These are phyloP conservation scores for Zeugodacus cucurbitae DNA, from an alignment of 1,140 invertebrate genomes.

Conservation along the genomic window DNA sequence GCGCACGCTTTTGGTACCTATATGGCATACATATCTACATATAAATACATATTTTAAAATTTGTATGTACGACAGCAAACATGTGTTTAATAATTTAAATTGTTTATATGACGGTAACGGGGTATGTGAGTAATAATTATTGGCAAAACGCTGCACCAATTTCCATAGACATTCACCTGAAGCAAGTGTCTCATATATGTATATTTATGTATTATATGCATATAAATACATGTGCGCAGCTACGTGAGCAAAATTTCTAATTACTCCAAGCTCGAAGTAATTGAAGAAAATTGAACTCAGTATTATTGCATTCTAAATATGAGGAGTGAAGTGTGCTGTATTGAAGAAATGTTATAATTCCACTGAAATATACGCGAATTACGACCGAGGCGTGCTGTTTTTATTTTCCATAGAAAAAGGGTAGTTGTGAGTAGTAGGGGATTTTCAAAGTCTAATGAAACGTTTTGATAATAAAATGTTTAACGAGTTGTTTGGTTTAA, in stretches of 20 bases:
- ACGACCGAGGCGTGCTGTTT: no score
- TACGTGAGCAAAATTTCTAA: background rate
- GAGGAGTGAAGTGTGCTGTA: no score
- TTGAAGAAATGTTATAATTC: no score
- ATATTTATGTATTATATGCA: background rate
- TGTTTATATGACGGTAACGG: background rate
- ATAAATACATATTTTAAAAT: background rate
- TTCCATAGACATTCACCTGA: background rate
- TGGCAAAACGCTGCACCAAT: background rate
- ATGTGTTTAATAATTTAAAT: background rate
- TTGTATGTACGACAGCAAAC: background rate
- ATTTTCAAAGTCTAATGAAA: no score
- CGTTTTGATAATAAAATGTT: no score
- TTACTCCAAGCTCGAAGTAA: background rate
- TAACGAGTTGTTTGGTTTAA: no score
- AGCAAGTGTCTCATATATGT: background rate
- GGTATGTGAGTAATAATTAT: background rate
- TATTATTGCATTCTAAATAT: background rate
- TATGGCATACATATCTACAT: background rate
- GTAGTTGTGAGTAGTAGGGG: no score
- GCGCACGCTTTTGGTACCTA: background rate
- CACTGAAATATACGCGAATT: no score
- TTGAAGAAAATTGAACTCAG: background rate
- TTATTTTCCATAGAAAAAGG: no score
- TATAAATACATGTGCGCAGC: background rate